phyloP scores from a whole-genome alignment of 2,113 vertebrate species.

The Passer montanus region DNA sequence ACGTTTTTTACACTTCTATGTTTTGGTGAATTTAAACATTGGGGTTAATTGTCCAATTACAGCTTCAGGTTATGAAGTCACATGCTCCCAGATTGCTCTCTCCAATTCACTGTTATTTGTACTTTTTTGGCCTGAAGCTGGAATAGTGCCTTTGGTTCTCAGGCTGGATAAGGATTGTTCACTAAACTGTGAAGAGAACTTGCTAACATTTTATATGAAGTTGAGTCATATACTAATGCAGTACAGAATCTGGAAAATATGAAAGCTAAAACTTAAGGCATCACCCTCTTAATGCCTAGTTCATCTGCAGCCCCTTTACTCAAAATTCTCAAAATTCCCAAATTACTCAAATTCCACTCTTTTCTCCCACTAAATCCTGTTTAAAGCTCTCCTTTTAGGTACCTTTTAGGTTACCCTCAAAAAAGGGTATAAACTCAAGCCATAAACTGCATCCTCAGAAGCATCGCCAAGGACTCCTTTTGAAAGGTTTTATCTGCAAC shows the following conservation, averaged over 20 bases:
- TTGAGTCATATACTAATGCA: neutral
- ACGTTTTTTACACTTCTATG: neutral
- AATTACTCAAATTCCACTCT: neutral
- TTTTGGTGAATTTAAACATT: neutral
- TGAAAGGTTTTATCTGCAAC: neutral
- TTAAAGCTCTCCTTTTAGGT: neutral
- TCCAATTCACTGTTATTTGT: neutral
- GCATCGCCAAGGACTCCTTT: accelerated
- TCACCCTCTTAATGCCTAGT: neutral
- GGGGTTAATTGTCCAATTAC: neutral
- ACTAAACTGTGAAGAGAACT: neutral
- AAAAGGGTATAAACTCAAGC: neutral
- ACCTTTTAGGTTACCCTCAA: neutral
- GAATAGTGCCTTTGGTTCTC: neutral
- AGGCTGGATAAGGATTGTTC: neutral
- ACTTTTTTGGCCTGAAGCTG: no score
- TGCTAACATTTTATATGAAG: neutral
- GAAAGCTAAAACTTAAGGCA: neutral
- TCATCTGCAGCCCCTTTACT: neutral
- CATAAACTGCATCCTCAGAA: neutral
- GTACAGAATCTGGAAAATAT: neutral
- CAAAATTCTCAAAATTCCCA: neutral
- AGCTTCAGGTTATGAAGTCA: neutral
- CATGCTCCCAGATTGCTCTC: neutral
- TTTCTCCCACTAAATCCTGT: neutral